Evolutionary conservation across 2,113 vertebrate genomes (phyloP).

Genomic region (Brachyhypopomus occidentalis): DNA sequence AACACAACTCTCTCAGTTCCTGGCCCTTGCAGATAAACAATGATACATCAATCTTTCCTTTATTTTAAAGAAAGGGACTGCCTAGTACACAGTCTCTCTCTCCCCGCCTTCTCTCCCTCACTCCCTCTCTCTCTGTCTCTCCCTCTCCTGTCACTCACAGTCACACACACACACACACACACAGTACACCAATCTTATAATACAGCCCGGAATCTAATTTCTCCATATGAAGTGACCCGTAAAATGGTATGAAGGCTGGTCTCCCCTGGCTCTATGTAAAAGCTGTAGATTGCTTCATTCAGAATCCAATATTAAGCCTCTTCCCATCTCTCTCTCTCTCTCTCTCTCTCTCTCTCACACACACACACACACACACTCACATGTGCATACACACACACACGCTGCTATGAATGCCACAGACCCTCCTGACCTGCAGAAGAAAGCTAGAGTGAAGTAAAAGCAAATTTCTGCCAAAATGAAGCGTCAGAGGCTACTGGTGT

Average conservation of each 20-base stretch:
- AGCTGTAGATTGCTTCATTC: constrained; percentile 70
- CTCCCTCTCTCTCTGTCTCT: neutral
- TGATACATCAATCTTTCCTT: neutral
- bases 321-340: constrained; percentile 47
- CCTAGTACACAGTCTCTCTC: neutral
- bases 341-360: no score
- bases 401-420: constrained; percentile 28
- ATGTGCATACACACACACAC: constrained; percentile 42
- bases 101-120: neutral
- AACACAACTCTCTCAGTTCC: no score
- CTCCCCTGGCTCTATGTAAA: constrained; percentile 67
- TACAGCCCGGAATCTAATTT: constrained; percentile 70
- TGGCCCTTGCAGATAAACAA: neutral
- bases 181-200: constrained; percentile 58
- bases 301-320: constrained; percentile 67
- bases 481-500: neutral
- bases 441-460: constrained; percentile 39
- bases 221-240: constrained; percentile 73
- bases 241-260: constrained; percentile 71
- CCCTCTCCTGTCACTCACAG: neutral
- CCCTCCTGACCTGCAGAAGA: constrained; percentile 37
- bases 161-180: constrained; percentile 42
- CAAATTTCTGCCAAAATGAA: constrained; percentile 46
- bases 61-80: neutral
- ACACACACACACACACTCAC: constrained; percentile 32